Evolutionary conservation across 2,113 vertebrate genomes (phyloP).

Genomic region (Chlamydotis undulata): DNA sequence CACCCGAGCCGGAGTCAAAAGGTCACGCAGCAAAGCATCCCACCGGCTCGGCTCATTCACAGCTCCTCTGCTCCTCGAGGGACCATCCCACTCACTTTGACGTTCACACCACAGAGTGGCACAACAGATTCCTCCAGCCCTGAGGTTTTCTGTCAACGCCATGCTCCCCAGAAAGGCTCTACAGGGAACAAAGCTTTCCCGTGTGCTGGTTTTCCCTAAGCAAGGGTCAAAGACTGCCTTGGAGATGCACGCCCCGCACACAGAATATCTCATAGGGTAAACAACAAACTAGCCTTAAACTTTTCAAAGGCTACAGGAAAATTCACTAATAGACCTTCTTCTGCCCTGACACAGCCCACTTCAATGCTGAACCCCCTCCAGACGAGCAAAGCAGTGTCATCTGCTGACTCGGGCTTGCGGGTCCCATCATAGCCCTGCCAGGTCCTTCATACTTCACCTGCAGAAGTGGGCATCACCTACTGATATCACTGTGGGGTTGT

Average conservation of each 20-base stretch:
- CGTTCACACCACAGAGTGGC: not conserved
- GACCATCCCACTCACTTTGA: rapidly evolving
- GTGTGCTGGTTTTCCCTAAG: not conserved
- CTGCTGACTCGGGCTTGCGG: not conserved
- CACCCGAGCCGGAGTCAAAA: not conserved
- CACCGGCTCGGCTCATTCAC: not conserved
- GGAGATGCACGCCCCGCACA: rapidly evolving
- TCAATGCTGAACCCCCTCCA: not conserved
- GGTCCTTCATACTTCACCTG: not conserved
- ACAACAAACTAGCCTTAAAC: not conserved
- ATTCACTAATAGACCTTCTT: rapidly evolving
- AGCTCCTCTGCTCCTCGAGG: not conserved
- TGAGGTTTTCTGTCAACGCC: not conserved
- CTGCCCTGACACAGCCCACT: not conserved
- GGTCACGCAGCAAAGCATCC: not conserved
- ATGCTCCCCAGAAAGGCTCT: not conserved
- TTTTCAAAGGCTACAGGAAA: not conserved
- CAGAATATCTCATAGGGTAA: not conserved
- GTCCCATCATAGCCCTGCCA: not conserved
- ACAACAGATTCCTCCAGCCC: not conserved
- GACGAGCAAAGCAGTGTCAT: not conserved
- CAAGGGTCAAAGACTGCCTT: not conserved
- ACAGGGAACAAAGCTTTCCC: rapidly evolving
- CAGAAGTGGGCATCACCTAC: not conserved
- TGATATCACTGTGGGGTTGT: rapidly evolving